Conservation (phyloP, 2,888 invertebrate species). For the Microctonus brassicae region DNA sequence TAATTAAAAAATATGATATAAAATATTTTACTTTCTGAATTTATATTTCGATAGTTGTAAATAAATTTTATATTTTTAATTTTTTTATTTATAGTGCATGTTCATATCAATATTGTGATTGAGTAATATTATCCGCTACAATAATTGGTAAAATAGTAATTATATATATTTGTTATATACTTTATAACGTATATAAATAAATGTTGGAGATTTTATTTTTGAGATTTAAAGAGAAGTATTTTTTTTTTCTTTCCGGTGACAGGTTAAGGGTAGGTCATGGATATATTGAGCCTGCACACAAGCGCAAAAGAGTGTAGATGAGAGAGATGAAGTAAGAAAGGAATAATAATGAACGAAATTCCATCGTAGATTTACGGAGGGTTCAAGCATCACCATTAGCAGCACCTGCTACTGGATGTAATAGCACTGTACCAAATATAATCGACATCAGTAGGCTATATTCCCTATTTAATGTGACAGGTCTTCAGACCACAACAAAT, state of each 20-base stretch:
- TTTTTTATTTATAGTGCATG: too few relatives aligned
- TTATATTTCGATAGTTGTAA: too few relatives aligned
- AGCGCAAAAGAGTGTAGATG: neutral
- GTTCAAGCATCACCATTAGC: neutral
- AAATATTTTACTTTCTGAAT: too few relatives aligned
- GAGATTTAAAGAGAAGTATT: neutral
- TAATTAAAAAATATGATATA: too few relatives aligned
- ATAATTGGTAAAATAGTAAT: too few relatives aligned
- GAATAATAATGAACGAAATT: conserved; percentile 35
- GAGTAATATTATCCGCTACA: too few relatives aligned
- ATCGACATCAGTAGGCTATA: conserved; percentile 15
- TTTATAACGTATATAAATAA: too few relatives aligned
- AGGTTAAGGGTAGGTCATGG: conserved; percentile 45
- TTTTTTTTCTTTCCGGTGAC: too few relatives aligned
- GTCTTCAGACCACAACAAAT: conserved; percentile 45
- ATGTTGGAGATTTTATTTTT: too few relatives aligned
- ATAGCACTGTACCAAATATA: neutral
- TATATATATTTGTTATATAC: too few relatives aligned
- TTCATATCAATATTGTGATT: too few relatives aligned
- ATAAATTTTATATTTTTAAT: too few relatives aligned
- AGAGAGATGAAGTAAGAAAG: conserved; percentile 3
- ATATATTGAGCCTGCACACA: conserved; percentile 24
- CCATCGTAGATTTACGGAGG: neutral
- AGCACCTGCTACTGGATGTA: conserved; percentile 21
- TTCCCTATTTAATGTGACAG: conserved; percentile 2